These are phyloP conservation scores for Anguilla rostrata DNA, from an alignment of 2,113 vertebrate species.

Conservation along the genomic window DNA sequence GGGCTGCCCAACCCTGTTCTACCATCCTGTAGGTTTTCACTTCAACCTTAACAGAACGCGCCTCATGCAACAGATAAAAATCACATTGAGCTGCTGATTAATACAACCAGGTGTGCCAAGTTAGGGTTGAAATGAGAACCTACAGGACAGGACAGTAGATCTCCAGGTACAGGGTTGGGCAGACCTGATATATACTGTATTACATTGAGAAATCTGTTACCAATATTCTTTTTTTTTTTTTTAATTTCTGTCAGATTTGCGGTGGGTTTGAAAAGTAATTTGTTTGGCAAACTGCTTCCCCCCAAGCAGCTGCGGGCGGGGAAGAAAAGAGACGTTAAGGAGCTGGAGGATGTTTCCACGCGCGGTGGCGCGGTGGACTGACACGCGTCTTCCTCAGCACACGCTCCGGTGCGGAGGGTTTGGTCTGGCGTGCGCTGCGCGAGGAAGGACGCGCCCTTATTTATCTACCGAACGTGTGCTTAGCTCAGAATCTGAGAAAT, in stretches of 20 bases:
- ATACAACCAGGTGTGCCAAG: no score
- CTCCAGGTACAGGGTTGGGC: no score
- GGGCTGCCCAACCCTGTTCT: no score
- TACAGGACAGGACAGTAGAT: no score
- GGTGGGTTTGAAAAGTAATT: neutral
- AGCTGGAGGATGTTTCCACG: neutral
- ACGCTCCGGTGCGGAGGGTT: neutral
- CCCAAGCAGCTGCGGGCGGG: neutral
- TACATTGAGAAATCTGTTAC: neutral
- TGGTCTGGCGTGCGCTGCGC: neutral
- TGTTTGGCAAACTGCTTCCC: neutral
- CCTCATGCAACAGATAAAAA: no score
- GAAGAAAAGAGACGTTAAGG: neutral
- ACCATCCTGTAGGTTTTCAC: no score
- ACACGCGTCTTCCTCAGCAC: neutral
- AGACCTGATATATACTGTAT: neutral
- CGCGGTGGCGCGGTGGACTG: neutral
- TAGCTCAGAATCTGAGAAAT: slow-evolving; percentile 10
- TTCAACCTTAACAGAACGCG: no score
- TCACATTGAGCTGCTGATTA: no score
- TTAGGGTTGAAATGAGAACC: no score
- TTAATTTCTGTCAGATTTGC: neutral
- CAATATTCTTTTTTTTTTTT: neutral
- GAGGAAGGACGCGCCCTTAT: neutral
- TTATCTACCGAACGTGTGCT: neutral